Evolutionary conservation across 1,140 invertebrate species (phyloP), one percentile per base, ranked within the genome.

Genomic region (Pseudachorutes palmiensis): DNA sequence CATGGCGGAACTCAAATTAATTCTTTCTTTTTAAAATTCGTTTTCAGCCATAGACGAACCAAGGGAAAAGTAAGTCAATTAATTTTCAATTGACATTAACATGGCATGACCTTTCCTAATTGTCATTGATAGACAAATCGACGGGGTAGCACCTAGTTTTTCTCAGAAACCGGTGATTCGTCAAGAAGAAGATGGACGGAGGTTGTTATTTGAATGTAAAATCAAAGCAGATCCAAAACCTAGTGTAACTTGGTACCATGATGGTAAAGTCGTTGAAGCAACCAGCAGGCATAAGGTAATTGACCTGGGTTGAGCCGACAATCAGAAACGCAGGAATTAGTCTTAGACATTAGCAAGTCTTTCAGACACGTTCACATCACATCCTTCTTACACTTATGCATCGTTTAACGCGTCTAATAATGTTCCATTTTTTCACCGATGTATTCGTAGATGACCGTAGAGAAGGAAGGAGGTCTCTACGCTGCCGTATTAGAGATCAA

Each of bases 131-230:
- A 94, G 91, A 85, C 91, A 93, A 92, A 91, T 93, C 81, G 94
- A 97, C 83, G 94, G 94, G 76, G 88, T 93, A 79, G 93, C 94
- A 78, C 95, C 95, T 76, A 97, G 93, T 77, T 98, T 98, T 83
- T 87, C 90, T 77, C 93, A 95, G 83, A 98, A 98, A 81, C 95
- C 95, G 55, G 86, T 91, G 31, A 98, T 97, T 77, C 85, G 92
- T 78, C 94, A 98, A 80, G 94, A 96, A 80, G 93, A 97, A 78
- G 94, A 96, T 80, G 94, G 94, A 66, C 94, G 95, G 81, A 85
- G 91, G 78, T 81, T 98, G 71, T 83, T 97, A 74, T 97, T 98
- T 82, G 94, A 97, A 82, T 97, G 94, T 81, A 86, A 91, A 74
- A 91, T 97, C 74, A 89, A 92, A 75, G 93, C 94, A 68, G 92